These are phyloP conservation scores for Barnardius zonarius DNA, from an alignment of 2,113 vertebrate species.

Conservation along the genomic window DNA sequence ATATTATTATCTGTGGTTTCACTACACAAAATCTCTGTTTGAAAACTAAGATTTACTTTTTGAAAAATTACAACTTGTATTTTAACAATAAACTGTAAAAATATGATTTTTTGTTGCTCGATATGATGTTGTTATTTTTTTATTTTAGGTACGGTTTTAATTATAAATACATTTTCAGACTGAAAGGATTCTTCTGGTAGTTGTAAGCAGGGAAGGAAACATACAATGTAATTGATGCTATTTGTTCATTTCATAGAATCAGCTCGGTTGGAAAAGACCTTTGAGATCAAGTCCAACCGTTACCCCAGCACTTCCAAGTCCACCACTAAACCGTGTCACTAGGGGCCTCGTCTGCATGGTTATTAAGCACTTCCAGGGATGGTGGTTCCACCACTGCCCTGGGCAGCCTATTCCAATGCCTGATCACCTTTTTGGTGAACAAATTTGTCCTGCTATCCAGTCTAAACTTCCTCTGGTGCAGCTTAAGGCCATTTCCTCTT, in stretches of 20 bases:
- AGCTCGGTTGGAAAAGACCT: not conserved
- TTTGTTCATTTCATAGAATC: not conserved
- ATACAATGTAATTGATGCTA: not conserved
- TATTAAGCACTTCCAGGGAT: not conserved
- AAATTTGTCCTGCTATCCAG: not conserved
- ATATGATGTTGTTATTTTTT: not conserved
- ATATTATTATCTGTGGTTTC: not conserved
- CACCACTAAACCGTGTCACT: not conserved
- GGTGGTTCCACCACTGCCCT: not conserved
- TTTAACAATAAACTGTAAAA: not conserved
- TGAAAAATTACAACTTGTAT: not conserved
- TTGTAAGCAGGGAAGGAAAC: not conserved
- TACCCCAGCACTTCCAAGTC: not conserved
- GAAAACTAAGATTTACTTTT: not conserved
- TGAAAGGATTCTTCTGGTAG: not conserved
- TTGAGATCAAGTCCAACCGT: not conserved
- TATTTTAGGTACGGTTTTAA: not conserved
- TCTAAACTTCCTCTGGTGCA: not conserved
- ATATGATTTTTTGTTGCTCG: not conserved
- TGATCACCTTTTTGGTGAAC: not conserved
- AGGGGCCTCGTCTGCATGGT: not conserved
- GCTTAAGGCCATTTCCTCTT: not conserved
- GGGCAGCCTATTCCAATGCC: not conserved
- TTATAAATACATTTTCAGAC: not conserved
- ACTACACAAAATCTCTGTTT: not conserved